Evolutionary conservation across 2,888 invertebrate genomes (phyloP), one percentile per base, ranked within the genome.

Genomic region (Calephelis perditalis): DNA sequence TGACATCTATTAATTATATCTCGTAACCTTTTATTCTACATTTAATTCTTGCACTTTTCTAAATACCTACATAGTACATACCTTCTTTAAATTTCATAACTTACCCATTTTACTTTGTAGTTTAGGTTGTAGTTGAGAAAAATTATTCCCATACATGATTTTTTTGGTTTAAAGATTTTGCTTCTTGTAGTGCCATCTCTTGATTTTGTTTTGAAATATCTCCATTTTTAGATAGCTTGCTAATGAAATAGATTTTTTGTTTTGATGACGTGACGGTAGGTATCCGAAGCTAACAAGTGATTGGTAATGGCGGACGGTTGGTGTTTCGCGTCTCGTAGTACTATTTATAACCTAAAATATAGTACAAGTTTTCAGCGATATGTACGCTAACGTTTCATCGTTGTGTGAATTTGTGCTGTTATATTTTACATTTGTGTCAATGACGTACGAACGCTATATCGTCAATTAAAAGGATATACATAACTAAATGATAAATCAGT

Each of bases 291-390:
- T 80, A 75, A 81, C 84, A 85, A 86, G 86, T 86, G 84, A 78
- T 84, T 78, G 79, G 86, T 89, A 91, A 91, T 91, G 91, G 91
- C 91, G 91, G 88, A 88, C 86, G 81, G 88, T 86, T 84, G 86
- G 82, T 84, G 85, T 85, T 86, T 89, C 87, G 91, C 89, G 87
- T 90, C 89, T 81, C 86, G 82, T 83, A 86, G 86, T 86, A 90
- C 91, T 91, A 91, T 91, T 91, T 91, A 86, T 91, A 91, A 91
- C 91, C 91, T 91, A 87, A 90, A 91, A 90, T 83, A 90, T 85
- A 89, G 86, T 87, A 89, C 84, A 86, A 90, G 88, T 88, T 91
- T 89, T 90, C 87, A 87, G 86, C 90, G 89, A 91, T 90, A 90
- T 91, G 91, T 90, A 86, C 86, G 84, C 86, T 89, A 88, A 89